These are phyloP conservation scores for Ostrea denselamellosa DNA, from an alignment of 1,140 invertebrate genomes.

Conservation along the genomic window DNA sequence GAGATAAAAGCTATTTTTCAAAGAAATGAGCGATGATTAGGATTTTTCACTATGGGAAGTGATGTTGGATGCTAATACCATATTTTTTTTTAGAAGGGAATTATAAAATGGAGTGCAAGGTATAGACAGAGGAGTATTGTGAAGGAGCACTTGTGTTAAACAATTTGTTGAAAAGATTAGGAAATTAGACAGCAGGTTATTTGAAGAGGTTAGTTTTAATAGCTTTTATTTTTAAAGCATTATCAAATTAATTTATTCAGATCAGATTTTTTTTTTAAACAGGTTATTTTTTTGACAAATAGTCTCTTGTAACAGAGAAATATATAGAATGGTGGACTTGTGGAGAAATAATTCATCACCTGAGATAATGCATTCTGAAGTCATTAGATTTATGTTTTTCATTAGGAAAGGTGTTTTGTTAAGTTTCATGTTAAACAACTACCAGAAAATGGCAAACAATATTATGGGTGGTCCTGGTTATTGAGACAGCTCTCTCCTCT, in stretches of 20 bases:
- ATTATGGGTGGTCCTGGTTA: constrained; percentile 11
- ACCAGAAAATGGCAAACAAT: neutral
- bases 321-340: neutral
- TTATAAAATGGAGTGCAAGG: neutral
- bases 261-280: neutral
- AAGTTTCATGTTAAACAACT: neutral
- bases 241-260: neutral
- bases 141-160: constrained; percentile 2
- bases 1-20: constrained; percentile 31
- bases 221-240: neutral
- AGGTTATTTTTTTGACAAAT: neutral
- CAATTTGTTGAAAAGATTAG: neutral
- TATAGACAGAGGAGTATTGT: neutral
- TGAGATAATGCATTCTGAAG: neutral
- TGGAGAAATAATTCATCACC: neutral
- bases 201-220: constrained; percentile 15
- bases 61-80: constrained; percentile 16
- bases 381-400: neutral
- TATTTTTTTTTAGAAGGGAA: constrained; percentile 9
- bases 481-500: neutral
- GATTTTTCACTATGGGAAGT: constrained; percentile 29
- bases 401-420: neutral
- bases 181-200: neutral
- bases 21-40: constrained; percentile 28
- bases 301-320: neutral